These are phyloP conservation scores for Heliconius charithonia DNA, from an alignment of 2,888 invertebrate species.

Conservation along the genomic window DNA sequence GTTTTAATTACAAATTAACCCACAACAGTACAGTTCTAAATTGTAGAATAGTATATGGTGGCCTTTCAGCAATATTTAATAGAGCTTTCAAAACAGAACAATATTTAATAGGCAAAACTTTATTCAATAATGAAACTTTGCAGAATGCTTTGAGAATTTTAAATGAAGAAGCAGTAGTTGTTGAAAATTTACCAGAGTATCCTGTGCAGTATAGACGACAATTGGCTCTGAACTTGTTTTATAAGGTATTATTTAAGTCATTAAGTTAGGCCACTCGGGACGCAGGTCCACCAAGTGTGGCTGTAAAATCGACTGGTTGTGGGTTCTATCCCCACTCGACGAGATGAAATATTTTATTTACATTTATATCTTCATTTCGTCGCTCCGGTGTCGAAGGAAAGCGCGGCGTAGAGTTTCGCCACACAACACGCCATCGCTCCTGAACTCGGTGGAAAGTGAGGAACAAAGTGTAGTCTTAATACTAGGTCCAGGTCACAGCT, in stretches of 20 bases:
- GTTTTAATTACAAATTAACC: constrained; percentile 84
- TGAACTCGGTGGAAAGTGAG: no score
- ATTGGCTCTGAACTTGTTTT: constrained; percentile 84
- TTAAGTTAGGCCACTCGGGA: no score
- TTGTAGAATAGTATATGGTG: constrained; percentile 82
- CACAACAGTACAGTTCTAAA: constrained; percentile 55
- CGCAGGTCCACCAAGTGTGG: no score
- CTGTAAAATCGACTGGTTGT: no score
- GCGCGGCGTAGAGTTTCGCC: no score
- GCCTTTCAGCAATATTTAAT: constrained; percentile 65
- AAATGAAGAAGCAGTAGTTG: constrained; percentile 55
- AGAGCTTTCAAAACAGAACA: constrained; percentile 77
- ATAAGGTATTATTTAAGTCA: constrained; percentile 72
- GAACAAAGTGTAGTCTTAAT: no score
- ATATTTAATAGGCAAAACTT: constrained; percentile 64
- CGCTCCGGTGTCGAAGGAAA: no score
- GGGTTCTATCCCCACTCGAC: no score
- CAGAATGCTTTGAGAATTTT: constrained; percentile 59
- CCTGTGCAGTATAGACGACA: constrained; percentile 82
- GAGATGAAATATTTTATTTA: no score
- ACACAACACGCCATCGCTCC: no score
- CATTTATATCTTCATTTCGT: no score
- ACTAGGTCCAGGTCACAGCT: no score
- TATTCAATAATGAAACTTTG: constrained; percentile 67
- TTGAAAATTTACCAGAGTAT: constrained; percentile 77